Evolutionary conservation across 2,888 invertebrate genomes (phyloP).

Genomic region (Melipona bicolor): DNA sequence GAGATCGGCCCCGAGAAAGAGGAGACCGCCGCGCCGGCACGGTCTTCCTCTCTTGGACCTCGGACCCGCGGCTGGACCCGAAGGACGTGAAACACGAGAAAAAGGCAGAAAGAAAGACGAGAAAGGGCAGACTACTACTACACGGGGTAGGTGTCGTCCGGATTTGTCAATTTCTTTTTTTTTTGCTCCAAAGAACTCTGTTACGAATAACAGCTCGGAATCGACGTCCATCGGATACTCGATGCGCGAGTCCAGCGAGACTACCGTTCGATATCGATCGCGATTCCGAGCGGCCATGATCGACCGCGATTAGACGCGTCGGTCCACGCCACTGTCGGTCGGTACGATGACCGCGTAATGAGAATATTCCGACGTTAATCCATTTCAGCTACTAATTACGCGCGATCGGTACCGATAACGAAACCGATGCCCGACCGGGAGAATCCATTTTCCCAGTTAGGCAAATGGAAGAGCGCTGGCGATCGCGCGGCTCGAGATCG

Average conservation of each 20-base stretch:
- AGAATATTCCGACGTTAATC: conserved; percentile 8
- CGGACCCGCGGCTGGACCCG: conserved; percentile 65
- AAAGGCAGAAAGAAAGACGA: conserved; percentile 68
- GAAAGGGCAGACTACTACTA: conserved; percentile 61
- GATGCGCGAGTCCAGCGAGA: neutral
- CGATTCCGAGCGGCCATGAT: conserved; percentile 6
- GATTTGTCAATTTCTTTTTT: conserved; percentile 59
- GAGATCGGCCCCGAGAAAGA: conserved; percentile 49
- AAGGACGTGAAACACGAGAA: conserved; percentile 72
- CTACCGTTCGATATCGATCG: neutral
- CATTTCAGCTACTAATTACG: conserved; percentile 30
- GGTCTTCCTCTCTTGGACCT: conserved; percentile 64
- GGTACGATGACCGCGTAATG: neutral
- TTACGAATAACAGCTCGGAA: neutral
- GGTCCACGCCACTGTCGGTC: neutral
- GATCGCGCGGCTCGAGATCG: conserved; percentile 41
- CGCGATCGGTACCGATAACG: conserved; percentile 7
- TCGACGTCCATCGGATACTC: neutral
- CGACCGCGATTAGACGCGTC: conserved; percentile 14
- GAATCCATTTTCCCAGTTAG: conserved; percentile 35
- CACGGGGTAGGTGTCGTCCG: conserved; percentile 38
- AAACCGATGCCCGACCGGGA: conserved; percentile 12
- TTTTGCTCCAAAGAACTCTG: neutral
- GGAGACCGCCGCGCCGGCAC: conserved; percentile 54
- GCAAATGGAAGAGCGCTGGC: conserved; percentile 19